Percentiles rank a stretch among this genome's conserved stretches.
phyloP scores from a whole-genome alignment of 2,113 vertebrate species.

The Peromyscus maniculatus region DNA sequence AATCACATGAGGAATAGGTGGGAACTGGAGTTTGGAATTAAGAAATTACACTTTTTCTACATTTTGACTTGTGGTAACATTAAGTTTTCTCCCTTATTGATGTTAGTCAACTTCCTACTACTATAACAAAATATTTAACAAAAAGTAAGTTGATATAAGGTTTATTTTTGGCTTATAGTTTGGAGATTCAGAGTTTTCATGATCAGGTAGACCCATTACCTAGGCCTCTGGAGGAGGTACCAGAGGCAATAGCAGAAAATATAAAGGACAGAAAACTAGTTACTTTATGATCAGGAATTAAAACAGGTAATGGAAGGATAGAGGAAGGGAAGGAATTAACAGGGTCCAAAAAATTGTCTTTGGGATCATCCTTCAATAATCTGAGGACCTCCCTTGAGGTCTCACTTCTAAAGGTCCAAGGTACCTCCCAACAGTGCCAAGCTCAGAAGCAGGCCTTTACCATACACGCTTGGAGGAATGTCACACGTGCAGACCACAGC shows the following conservation, averaged over 20 bases:
- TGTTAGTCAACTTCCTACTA: background rate
- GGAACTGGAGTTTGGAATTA: slow-evolving; percentile 94
- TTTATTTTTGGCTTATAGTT: background rate
- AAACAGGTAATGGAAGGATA: background rate
- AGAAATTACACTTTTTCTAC: slow-evolving; percentile 92
- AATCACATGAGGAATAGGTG: slow-evolving; percentile 92
- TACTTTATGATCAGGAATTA: background rate
- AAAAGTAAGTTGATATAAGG: background rate
- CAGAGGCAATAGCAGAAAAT: background rate
- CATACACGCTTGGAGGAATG: background rate
- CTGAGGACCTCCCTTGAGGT: background rate
- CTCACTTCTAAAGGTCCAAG: background rate
- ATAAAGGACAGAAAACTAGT: background rate
- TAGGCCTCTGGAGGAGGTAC: background rate
- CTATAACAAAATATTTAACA: background rate
- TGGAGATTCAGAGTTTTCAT: background rate
- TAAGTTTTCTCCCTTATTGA: slow-evolving; percentile 93
- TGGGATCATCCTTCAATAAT: background rate
- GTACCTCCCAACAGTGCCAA: background rate
- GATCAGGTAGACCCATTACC: background rate
- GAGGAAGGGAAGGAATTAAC: background rate
- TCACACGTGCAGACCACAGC: background rate
- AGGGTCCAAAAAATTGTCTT: background rate
- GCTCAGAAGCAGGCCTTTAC: background rate
- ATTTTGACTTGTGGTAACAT: slow-evolving; percentile 93